These are phyloP conservation scores for Phylloscopus trochilus DNA, from an alignment of 2,113 vertebrate genomes.

Conservation along the genomic window DNA sequence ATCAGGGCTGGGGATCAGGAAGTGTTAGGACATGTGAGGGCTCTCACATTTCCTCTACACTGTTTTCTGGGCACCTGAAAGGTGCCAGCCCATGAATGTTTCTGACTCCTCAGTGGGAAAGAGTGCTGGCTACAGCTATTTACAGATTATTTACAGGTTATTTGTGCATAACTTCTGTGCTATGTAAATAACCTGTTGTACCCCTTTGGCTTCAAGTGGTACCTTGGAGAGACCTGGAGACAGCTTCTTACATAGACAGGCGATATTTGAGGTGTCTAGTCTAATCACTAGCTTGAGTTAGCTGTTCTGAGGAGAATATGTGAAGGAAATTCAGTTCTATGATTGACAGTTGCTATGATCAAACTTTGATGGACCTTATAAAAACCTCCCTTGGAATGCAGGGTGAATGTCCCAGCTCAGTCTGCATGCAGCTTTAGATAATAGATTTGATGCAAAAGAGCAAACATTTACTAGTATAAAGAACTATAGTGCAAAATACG, in stretches of 20 bases:
- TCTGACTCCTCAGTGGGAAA: background rate
- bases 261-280: background rate
- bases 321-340: background rate
- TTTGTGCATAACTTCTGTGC: too few relatives aligned
- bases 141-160: too few relatives aligned
- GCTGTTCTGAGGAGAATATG: background rate
- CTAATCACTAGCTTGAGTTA: background rate
- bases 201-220: background rate
- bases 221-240: background rate
- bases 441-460: background rate
- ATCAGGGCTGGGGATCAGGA: fast-evolving
- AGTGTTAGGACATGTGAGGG: fast-evolving
- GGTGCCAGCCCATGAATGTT: fast-evolving
- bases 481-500: background rate
- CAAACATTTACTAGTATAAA: background rate
- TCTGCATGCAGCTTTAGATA: background rate
- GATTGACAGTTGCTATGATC: background rate
- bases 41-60: background rate
- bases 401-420: background rate
- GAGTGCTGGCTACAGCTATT: background rate
- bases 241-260: background rate
- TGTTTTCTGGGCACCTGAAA: background rate
- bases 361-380: background rate
- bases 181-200: background rate
- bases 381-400: background rate